phyloP scores from a whole-genome alignment of 2,797 vertebrate species.

The Holocentrus rufus region DNA sequence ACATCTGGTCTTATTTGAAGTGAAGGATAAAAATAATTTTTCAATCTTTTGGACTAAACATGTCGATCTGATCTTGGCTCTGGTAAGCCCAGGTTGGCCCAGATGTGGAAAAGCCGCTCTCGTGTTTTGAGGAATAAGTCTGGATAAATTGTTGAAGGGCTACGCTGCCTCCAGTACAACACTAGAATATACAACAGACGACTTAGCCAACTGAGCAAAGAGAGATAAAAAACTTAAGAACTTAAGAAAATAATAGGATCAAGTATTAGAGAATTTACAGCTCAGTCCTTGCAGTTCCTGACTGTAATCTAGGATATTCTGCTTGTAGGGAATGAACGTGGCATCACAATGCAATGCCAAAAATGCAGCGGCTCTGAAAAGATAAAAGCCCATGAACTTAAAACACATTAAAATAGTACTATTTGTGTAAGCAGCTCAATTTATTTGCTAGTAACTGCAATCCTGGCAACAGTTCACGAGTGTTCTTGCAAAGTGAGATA shows the following conservation, averaged over 20 bases:
- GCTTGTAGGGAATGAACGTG: background rate
- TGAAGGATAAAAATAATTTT: background rate
- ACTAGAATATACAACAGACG: slow-evolving; percentile 15
- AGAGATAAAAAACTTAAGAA: slow-evolving; percentile 53
- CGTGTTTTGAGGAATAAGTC: slow-evolving; percentile 14
- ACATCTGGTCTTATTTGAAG: background rate
- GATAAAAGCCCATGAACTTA: background rate
- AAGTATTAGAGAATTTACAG: slow-evolving; percentile 22
- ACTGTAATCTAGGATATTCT: slow-evolving; percentile 32
- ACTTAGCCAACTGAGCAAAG: slow-evolving; percentile 28
- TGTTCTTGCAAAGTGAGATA: too few species aligned
- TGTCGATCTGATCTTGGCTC: background rate
- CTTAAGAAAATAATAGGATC: slow-evolving; percentile 63
- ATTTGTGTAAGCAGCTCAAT: too few species aligned
- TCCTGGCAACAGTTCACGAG: too few species aligned
- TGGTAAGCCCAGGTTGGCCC: background rate
- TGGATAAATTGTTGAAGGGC: slow-evolving; percentile 4
- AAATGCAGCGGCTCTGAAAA: background rate
- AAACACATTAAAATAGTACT: too few species aligned
- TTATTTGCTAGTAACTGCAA: too few species aligned
- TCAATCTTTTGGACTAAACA: slow-evolving; percentile 1
- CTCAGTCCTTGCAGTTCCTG: slow-evolving; percentile 8
- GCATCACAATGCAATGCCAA: background rate
- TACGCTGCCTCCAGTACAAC: background rate
- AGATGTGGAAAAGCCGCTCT: slow-evolving; percentile 22